These are phyloP conservation scores for Watsonalla cultraria DNA, from an alignment of 2,888 invertebrate species.

Conservation along the genomic window DNA sequence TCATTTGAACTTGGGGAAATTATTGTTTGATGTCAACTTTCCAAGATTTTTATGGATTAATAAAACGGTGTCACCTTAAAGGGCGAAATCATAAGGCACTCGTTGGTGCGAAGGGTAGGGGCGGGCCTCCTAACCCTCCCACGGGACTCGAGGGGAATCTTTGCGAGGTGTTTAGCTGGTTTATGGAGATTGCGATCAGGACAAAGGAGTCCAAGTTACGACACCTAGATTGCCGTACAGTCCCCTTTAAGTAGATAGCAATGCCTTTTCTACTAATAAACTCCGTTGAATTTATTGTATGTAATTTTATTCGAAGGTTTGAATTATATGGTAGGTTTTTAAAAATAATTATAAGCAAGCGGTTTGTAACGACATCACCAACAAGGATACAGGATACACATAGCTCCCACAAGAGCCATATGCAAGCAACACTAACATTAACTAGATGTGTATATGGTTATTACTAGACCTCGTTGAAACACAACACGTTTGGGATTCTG, in stretches of 20 bases:
- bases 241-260: slow-evolving; percentile 40
- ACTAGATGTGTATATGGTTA: slow-evolving; percentile 2
- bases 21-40: slow-evolving; percentile 41
- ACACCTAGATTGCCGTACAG: slow-evolving; percentile 60
- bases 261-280: slow-evolving; percentile 38
- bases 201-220: slow-evolving; percentile 71
- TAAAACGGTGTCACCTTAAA: slow-evolving; percentile 47
- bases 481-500: not conserved
- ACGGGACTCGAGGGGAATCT: slow-evolving; percentile 50
- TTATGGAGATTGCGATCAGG: slow-evolving; percentile 76
- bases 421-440: slow-evolving; percentile 1
- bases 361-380: not conserved
- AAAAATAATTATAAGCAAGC: too few species aligned
- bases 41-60: slow-evolving; percentile 55
- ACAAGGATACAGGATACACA: not conserved
- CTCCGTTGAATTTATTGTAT: slow-evolving; percentile 20
- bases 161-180: slow-evolving; percentile 74
- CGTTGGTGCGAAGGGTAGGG: slow-evolving; percentile 33
- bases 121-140: slow-evolving; percentile 15
- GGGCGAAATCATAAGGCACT: slow-evolving; percentile 60
- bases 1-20: slow-evolving; percentile 12
- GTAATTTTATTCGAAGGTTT: slow-evolving; percentile 3
- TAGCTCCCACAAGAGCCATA: slow-evolving; percentile 1
- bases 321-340: not conserved
- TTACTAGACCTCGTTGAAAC: slow-evolving; percentile 2